phyloP scores from a whole-genome alignment of 35 echinoderm and acorn worm species.

The Patiria miniata region DNA sequence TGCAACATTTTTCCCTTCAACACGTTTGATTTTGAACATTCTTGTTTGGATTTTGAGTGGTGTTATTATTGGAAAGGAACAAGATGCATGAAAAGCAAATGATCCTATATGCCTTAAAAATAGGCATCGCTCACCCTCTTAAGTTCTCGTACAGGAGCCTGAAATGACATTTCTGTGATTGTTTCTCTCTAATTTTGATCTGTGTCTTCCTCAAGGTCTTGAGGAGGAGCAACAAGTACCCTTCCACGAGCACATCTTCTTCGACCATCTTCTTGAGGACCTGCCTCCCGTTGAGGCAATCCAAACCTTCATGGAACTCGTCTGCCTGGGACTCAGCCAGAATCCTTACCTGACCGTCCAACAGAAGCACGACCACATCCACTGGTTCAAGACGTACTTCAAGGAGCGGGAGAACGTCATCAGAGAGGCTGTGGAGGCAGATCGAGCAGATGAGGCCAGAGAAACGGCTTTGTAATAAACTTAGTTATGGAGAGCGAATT shows the following conservation, averaged over 20 bases:
- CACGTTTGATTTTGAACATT: too few species aligned
- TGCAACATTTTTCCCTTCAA: too few species aligned
- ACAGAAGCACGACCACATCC: conserved; percentile 89
- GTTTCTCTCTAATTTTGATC: too few species aligned
- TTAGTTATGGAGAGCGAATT: too few species aligned
- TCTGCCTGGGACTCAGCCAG: conserved; percentile 77
- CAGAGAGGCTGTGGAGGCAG: conserved; percentile 40
- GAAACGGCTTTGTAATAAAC: background rate
- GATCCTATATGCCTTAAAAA: too few species aligned
- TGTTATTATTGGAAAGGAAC: too few species aligned
- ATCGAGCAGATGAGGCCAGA: background rate
- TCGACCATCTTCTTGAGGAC: conserved; percentile 72
- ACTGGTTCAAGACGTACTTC: conserved; percentile 91
- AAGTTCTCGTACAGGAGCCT: too few species aligned
- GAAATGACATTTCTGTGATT: too few species aligned
- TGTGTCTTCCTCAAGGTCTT: conserved; percentile 52
- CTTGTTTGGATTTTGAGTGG: too few species aligned
- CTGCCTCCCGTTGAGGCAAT: conserved; percentile 71
- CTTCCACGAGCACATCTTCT: conserved; percentile 91
- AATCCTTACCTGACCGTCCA: conserved; percentile 87
- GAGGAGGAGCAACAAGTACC: conserved; percentile 79
- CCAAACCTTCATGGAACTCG: conserved; percentile 91
- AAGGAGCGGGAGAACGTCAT: conserved; percentile 68
- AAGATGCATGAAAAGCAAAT: too few species aligned
- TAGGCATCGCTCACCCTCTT: too few species aligned